Conservation (phyloP, 92 coral and sea anemone genomes). For the Actinernus sp. region DNA sequence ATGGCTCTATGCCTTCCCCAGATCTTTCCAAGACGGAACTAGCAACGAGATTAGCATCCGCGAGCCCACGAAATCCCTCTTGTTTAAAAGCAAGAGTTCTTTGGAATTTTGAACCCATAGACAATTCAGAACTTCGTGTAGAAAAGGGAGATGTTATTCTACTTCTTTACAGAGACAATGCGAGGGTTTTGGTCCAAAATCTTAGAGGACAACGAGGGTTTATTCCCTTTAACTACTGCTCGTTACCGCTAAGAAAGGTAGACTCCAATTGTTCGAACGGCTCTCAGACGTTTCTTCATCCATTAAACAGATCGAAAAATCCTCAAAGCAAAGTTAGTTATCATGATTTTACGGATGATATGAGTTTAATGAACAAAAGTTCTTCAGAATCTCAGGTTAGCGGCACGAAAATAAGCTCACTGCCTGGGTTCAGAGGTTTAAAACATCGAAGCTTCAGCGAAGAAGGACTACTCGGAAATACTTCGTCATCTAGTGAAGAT, state of each 20-base stretch:
- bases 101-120: slow-evolving; percentile 57
- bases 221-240: slow-evolving; percentile 81
- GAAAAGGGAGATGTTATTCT: slow-evolving; percentile 74
- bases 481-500: slow-evolving; percentile 60
- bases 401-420: slow-evolving; percentile 13
- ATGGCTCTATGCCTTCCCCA: slow-evolving; percentile 60
- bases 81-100: slow-evolving; percentile 63
- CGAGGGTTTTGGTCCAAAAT: slow-evolving; percentile 61
- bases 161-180: slow-evolving; percentile 64
- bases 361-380: not conserved
- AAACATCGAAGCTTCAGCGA: slow-evolving; percentile 36
- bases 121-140: slow-evolving; percentile 53
- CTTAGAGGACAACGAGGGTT: slow-evolving; percentile 61
- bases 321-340: slow-evolving; percentile 3
- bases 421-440: slow-evolving; percentile 21
- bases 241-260: slow-evolving; percentile 63
- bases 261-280: slow-evolving; percentile 8
- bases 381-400: not conserved
- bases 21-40: slow-evolving; percentile 84
- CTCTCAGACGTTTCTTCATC: not conserved
- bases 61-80: slow-evolving; percentile 61
- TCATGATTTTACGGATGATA: slow-evolving; percentile 11
- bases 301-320: not conserved
- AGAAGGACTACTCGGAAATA: slow-evolving; percentile 29
- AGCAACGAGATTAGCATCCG: slow-evolving; percentile 48